Evolutionary conservation across 2,888 invertebrate species (phyloP).

Genomic region (Caenorhabditis sp.): DNA sequence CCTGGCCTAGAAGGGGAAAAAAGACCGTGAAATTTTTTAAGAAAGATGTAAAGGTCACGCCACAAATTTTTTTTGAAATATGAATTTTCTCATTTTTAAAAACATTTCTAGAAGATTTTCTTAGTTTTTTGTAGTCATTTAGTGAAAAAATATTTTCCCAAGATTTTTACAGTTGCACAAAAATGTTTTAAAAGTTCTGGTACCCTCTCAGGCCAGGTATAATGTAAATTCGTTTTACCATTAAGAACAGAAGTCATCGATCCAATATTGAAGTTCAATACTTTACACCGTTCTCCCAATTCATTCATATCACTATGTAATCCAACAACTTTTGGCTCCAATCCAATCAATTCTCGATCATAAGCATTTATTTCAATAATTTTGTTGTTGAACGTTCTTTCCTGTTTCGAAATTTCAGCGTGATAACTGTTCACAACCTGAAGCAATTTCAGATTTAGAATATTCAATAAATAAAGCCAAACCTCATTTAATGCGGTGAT

Average conservation of each 20-base stretch:
- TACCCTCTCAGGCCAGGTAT: too few relatives aligned
- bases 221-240: neutral
- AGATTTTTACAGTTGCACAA: too few relatives aligned
- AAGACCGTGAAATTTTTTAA: too few relatives aligned
- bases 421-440: slow-evolving; percentile 30
- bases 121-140: too few relatives aligned
- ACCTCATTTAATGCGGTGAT: slow-evolving; percentile 36
- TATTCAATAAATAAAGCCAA: neutral
- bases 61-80: too few relatives aligned
- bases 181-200: too few relatives aligned
- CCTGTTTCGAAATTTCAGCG: slow-evolving; percentile 32
- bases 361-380: slow-evolving; percentile 30
- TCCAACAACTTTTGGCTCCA: slow-evolving; percentile 40
- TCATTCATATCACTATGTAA: slow-evolving; percentile 36
- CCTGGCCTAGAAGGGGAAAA: too few relatives aligned
- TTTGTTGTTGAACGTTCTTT: slow-evolving; percentile 31
- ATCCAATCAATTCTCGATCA: slow-evolving; percentile 30
- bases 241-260: slow-evolving; percentile 38
- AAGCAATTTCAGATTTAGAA: neutral
- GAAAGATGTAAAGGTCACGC: too few relatives aligned
- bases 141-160: too few relatives aligned
- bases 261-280: slow-evolving; percentile 31
- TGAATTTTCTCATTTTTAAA: too few relatives aligned
- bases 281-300: slow-evolving; percentile 29
- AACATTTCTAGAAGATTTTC: too few relatives aligned